Conservation (phyloP, 1,140 invertebrate genomes). For the Drosophila chauvacae region DNA sequence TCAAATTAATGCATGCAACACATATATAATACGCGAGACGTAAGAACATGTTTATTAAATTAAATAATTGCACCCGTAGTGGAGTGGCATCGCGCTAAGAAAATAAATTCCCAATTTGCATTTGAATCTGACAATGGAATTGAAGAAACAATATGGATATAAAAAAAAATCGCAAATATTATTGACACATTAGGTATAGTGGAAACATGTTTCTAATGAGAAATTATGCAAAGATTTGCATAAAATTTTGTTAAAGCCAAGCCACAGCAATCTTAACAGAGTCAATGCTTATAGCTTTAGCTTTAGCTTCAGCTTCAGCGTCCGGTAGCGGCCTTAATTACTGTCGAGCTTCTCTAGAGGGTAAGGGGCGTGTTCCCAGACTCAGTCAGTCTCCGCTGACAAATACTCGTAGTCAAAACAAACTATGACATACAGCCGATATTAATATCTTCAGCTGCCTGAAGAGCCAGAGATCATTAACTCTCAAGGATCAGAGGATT, state of each 20-base stretch:
- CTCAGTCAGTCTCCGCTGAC: conserved; percentile 41
- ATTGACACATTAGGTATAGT: conserved; percentile 80
- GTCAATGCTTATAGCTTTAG: conserved; percentile 25
- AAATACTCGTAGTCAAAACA: conserved; percentile 72
- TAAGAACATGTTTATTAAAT: conserved; percentile 77
- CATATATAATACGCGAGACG: conserved; percentile 46
- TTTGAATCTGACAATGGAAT: conserved; percentile 60
- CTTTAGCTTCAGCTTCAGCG: conserved; percentile 44
- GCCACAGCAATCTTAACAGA: conserved; percentile 47
- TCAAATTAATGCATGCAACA: conserved; percentile 63
- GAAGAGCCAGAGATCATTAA: conserved; percentile 47
- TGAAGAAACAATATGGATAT: conserved; percentile 40
- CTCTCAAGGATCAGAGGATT: conserved; percentile 40
- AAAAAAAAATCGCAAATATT: conserved; percentile 54
- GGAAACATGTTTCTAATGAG: conserved; percentile 79
- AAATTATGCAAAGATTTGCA: conserved; percentile 77
- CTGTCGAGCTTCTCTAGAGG: conserved; percentile 44
- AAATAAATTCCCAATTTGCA: conserved; percentile 50
- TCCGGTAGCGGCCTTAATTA: conserved; percentile 80
- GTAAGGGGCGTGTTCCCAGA: conserved; percentile 60
- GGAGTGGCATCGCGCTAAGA: conserved; percentile 26
- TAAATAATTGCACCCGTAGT: conserved; percentile 60
- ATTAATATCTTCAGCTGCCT: conserved; percentile 65
- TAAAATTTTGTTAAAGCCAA: conserved; percentile 44
- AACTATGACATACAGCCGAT: conserved; percentile 62